phyloP scores from a whole-genome alignment of 2,113 vertebrate species.

The Mustelus asterias region DNA sequence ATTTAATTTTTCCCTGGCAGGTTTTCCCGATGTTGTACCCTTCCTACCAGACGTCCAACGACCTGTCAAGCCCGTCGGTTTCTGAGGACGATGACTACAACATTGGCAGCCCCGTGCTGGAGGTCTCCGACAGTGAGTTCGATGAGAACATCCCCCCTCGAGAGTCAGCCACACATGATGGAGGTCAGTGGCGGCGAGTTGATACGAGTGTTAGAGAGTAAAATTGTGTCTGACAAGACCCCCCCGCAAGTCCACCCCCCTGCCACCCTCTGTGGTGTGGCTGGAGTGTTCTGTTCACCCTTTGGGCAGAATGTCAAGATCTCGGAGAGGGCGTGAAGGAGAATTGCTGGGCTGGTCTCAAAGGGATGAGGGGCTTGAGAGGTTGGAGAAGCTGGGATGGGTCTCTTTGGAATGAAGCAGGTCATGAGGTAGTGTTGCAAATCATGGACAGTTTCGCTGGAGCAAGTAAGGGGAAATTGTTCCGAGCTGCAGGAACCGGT shows the following conservation, averaged over 20 bases:
- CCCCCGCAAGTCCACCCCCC: not conserved
- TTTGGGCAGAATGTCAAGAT: no score
- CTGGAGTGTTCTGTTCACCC: not conserved
- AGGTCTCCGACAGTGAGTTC: slow-evolving; percentile 57
- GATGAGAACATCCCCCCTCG: slow-evolving; percentile 45
- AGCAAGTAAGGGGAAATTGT: no score
- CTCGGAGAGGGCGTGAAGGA: no score
- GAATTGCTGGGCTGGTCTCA: no score
- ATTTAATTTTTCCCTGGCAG: not conserved
- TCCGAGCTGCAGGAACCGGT: no score
- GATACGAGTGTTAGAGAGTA: not conserved
- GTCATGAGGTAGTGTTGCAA: no score
- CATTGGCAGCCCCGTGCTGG: slow-evolving; percentile 46
- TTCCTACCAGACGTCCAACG: slow-evolving; percentile 2
- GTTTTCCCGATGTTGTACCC: slow-evolving; percentile 31
- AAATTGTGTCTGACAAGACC: not conserved
- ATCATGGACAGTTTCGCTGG: no score
- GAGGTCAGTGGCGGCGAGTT: slow-evolving; percentile 43
- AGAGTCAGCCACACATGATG: slow-evolving; percentile 41
- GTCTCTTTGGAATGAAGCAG: no score
- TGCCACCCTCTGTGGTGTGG: not conserved
- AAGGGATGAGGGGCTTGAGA: no score
- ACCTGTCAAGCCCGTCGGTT: slow-evolving; percentile 45
- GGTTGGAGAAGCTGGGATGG: no score
- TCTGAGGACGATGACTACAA: slow-evolving; percentile 50